These are phyloP conservation scores for Agrochola circellaris DNA, from an alignment of 2,888 invertebrate species.

Conservation along the genomic window DNA sequence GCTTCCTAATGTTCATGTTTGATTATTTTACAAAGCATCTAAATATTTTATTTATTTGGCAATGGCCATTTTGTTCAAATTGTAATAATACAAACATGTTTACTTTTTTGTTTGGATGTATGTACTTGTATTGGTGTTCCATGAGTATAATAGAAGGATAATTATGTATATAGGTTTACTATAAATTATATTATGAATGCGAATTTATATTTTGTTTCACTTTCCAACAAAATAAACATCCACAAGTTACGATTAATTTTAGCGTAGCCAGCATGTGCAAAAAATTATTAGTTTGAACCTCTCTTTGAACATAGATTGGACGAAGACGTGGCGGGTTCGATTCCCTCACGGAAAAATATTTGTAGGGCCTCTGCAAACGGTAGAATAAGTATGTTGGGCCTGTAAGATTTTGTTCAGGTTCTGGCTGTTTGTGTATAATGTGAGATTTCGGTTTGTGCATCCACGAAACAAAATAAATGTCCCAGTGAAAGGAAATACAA, in stretches of 20 bases:
- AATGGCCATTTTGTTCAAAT: constrained; percentile 21
- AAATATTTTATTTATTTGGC: constrained; percentile 4
- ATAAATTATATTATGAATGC: constrained; percentile 83
- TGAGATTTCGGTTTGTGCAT: not conserved
- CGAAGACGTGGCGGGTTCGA: not conserved
- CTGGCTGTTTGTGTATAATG: not conserved
- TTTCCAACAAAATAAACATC: constrained; percentile 25
- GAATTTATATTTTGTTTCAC: constrained; percentile 64
- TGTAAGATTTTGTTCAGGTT: not conserved
- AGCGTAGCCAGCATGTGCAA: not conserved
- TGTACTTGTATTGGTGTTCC: constrained; percentile 66
- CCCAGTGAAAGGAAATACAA: not conserved
- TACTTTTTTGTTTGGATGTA: constrained; percentile 56
- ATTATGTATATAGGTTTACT: constrained; percentile 73
- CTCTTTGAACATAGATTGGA: not conserved
- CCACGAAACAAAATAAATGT: not conserved
- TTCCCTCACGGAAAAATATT: not conserved
- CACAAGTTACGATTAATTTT: not conserved
- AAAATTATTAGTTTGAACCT: not conserved
- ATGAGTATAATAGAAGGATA: constrained; percentile 61
- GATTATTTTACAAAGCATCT: not conserved
- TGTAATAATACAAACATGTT: constrained; percentile 31
- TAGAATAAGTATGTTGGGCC: too few relatives aligned
- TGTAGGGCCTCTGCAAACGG: not conserved
- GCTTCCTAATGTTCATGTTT: not conserved